Evolutionary conservation across 2,113 vertebrate genomes (phyloP).

Genomic region (Prunella fulvescens): DNA sequence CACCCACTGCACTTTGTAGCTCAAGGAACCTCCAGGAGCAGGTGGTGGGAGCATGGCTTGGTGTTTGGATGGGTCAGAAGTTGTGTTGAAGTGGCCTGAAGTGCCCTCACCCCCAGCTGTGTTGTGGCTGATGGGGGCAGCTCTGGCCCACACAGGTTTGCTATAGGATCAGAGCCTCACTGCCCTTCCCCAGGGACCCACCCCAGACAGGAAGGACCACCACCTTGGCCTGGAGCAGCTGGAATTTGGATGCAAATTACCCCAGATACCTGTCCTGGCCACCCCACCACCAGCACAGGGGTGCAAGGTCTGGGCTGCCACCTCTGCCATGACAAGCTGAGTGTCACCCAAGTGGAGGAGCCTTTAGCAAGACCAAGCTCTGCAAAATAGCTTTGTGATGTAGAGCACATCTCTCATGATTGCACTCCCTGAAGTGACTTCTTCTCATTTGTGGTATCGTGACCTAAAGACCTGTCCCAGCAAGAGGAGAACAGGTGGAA

Average conservation of each 20-base stretch:
- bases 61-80: neutral
- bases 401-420: neutral
- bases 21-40: neutral
- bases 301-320: neutral
- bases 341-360: neutral
- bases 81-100: neutral
- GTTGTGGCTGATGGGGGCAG: neutral
- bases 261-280: neutral
- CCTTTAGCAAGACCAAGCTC: neutral
- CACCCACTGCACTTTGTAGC: neutral
- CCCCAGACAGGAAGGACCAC: rapidly evolving
- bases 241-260: neutral
- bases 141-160: neutral
- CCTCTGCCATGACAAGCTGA: rapidly evolving
- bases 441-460: neutral
- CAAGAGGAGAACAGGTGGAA: neutral
- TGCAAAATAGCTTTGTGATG: neutral
- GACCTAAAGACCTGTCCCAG: neutral
- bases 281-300: rapidly evolving
- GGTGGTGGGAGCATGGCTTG: too few relatives aligned
- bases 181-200: neutral
- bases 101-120: neutral
- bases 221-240: neutral
- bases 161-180: rapidly evolving
- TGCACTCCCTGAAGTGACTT: neutral